phyloP scores from a whole-genome alignment of 2,113 vertebrate species.

The Chascanopsetta lugubris region DNA sequence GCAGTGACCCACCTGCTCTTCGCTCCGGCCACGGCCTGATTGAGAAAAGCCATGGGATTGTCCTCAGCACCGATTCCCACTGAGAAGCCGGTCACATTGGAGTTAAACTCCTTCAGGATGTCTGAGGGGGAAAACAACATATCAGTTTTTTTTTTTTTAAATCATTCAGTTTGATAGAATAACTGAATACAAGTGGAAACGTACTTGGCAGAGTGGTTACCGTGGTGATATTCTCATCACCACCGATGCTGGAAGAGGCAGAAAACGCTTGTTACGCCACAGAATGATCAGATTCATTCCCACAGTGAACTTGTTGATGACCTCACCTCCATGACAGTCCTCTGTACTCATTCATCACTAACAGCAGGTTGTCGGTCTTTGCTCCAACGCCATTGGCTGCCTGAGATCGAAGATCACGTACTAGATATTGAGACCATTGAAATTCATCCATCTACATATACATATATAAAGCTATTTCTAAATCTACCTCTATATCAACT shows the following conservation, averaged over 20 bases:
- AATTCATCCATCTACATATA: not conserved
- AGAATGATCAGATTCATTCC: not conserved
- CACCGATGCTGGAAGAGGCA: conserved; percentile 84
- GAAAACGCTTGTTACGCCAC: conserved; percentile 12
- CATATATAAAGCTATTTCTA: not conserved
- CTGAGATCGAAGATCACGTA: conserved; percentile 70
- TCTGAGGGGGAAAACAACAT: conserved; percentile 82
- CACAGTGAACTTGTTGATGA: not conserved
- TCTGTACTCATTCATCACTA: conserved; percentile 83
- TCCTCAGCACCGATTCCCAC: conserved; percentile 67
- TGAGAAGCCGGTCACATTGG: conserved; percentile 81
- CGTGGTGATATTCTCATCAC: conserved; percentile 80
- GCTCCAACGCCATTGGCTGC: conserved; percentile 89
- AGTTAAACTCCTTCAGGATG: conserved; percentile 87
- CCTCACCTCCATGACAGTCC: conserved; percentile 91
- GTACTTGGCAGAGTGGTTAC: conserved; percentile 93
- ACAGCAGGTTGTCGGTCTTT: conserved; percentile 70
- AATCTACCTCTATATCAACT: not conserved
- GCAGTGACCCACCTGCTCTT: conserved; percentile 74
- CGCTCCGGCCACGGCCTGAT: conserved; percentile 89
- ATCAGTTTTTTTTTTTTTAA: not conserved
- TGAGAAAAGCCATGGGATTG: conserved; percentile 80
- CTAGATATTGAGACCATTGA: not conserved
- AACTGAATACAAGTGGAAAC: conserved; percentile 55
- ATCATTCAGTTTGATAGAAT: not conserved